Conservation (phyloP, 2,888 invertebrate genomes). For the Apamea epomidion region DNA sequence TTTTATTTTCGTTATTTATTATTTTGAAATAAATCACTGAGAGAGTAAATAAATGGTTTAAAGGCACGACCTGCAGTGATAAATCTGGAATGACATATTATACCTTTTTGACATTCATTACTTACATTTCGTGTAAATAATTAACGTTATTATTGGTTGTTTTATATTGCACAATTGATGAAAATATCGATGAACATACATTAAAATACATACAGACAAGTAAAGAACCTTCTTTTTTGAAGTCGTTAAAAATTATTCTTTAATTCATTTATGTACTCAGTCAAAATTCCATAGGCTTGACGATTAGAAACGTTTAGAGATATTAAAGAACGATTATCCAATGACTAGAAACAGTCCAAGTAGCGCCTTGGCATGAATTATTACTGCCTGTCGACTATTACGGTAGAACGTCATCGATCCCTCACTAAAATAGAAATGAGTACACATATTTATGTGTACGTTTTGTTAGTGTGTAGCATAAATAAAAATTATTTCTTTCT, state of each 20-base stretch:
- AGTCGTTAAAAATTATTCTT: not conserved
- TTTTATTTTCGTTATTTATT: conserved; percentile 37
- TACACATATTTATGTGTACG: not conserved
- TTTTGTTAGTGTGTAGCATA: not conserved
- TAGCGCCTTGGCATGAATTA: not conserved
- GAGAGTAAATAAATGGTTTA: conserved; percentile 33
- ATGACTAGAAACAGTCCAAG: not conserved
- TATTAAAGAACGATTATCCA: not conserved
- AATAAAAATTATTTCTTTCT: too few relatives aligned
- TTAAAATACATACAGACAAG: not conserved
- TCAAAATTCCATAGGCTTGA: not conserved
- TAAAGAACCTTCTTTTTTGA: not conserved
- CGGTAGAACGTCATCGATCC: conserved; percentile 13
- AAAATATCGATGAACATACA: not conserved
- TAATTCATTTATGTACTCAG: not conserved
- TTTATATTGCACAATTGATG: conserved; percentile 1
- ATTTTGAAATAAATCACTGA: conserved; percentile 41
- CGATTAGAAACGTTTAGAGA: not conserved
- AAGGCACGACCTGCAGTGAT: conserved; percentile 13
- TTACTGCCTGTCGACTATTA: not conserved
- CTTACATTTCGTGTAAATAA: conserved; percentile 19
- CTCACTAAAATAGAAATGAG: conserved; percentile 25
- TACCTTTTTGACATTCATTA: conserved; percentile 9
- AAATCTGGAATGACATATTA: conserved; percentile 24
- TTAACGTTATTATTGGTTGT: not conserved